phyloP scores from a whole-genome alignment of 1,140 invertebrate genomes.

The Zaprionus nigranus region DNA sequence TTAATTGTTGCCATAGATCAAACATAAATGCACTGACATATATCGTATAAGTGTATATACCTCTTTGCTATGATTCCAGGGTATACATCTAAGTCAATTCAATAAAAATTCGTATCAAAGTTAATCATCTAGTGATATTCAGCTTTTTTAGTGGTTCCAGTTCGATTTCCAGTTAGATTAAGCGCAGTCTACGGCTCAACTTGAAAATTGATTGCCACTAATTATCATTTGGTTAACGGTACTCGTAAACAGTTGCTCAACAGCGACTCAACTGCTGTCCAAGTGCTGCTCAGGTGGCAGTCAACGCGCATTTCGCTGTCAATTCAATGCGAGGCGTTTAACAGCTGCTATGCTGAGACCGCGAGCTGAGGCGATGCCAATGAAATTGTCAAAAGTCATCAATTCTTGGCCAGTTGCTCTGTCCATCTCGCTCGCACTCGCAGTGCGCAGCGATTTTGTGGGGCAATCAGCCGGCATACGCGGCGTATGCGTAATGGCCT shows the following conservation, averaged over 20 bases:
- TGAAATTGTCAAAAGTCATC: constrained; percentile 61
- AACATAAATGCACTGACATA: no score
- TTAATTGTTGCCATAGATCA: no score
- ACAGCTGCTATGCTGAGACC: constrained; percentile 12
- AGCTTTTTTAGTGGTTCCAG: not conserved
- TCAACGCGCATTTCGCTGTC: constrained; percentile 45
- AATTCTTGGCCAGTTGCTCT: constrained; percentile 41
- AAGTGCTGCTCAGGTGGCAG: constrained; percentile 24
- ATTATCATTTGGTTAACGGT: constrained; percentile 10
- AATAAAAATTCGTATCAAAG: not conserved
- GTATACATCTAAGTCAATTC: not conserved
- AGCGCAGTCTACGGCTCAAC: not conserved
- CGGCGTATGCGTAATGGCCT: constrained; percentile 65
- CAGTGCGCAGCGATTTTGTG: constrained; percentile 8
- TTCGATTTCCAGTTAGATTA: not conserved
- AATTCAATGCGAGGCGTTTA: constrained; percentile 45
- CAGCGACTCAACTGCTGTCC: constrained; percentile 14
- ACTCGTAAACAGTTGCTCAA: constrained; percentile 1
- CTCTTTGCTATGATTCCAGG: not conserved
- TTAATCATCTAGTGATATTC: not conserved
- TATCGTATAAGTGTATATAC: not conserved
- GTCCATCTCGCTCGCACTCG: not conserved
- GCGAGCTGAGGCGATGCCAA: constrained; percentile 39
- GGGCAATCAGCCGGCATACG: constrained; percentile 25
- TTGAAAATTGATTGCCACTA: not conserved